Conservation (phyloP, 2,113 vertebrate species). For the Epinephelus cyanopodus region DNA sequence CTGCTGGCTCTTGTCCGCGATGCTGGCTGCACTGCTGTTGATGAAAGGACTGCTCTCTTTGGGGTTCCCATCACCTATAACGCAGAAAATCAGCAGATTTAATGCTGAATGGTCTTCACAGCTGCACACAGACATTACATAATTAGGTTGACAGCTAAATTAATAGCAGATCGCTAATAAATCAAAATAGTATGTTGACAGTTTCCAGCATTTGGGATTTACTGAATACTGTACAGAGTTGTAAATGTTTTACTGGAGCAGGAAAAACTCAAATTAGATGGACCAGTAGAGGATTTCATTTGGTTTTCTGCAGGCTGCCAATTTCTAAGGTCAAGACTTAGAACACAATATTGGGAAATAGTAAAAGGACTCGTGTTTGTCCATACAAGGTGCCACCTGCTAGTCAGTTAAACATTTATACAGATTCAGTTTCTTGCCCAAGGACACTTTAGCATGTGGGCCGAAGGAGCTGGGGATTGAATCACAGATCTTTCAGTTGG, state of each 20-base stretch:
- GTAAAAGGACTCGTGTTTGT: no score
- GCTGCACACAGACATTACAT: not conserved
- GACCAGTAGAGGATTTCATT: not conserved
- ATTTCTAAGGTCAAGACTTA: no score
- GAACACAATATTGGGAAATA: no score
- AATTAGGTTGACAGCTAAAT: not conserved
- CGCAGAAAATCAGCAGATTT: not conserved
- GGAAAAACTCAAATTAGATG: not conserved
- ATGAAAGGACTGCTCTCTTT: conserved; percentile 98
- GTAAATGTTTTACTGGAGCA: not conserved
- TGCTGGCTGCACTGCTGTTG: conserved; percentile 90
- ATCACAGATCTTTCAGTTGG: no score
- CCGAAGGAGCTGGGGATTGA: no score
- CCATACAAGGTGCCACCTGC: no score
- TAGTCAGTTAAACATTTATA: no score
- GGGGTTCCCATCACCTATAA: conserved; percentile 92
- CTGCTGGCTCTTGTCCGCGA: conserved; percentile 93
- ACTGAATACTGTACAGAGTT: not conserved
- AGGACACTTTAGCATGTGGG: no score
- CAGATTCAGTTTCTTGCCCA: no score
- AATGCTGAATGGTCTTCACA: not conserved
- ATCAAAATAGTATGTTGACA: not conserved
- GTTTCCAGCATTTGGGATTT: not conserved
- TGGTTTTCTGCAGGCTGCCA: not conserved
- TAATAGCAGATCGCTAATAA: not conserved